Conservation (phyloP, 2,888 invertebrate species). For the Tethea ocularis region DNA sequence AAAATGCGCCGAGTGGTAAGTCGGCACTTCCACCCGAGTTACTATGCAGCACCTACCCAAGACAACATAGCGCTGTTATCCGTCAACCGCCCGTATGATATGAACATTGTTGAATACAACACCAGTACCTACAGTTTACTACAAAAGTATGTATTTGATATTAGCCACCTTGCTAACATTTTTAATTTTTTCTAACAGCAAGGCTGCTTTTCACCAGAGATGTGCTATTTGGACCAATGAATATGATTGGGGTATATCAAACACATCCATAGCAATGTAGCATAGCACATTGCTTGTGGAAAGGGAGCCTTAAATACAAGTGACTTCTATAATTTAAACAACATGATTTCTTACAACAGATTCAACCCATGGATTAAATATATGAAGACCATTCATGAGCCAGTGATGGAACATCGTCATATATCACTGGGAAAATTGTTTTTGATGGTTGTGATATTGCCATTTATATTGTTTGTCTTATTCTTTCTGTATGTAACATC, state of each 20-base stretch:
- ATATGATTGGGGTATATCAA: too few species aligned
- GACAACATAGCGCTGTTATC: conserved; percentile 28
- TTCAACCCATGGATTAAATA: neutral
- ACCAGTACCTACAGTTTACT: conserved; percentile 21
- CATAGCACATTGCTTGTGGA: too few species aligned
- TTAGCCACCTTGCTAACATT: neutral
- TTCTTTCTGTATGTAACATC: conserved; percentile 31
- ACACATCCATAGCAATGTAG: too few species aligned
- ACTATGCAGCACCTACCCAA: conserved; percentile 18
- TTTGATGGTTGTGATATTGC: conserved; percentile 30
- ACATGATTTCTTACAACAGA: neutral
- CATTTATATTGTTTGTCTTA: conserved; percentile 20
- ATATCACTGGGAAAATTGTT: conserved; percentile 26
- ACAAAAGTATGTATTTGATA: conserved; percentile 20
- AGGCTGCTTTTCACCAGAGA: too few species aligned
- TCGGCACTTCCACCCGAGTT: neutral
- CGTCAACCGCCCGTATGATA: conserved; percentile 21
- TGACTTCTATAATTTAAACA: too few species aligned
- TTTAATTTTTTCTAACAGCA: too few species aligned
- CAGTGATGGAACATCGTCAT: neutral
- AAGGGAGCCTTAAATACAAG: too few species aligned
- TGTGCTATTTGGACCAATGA: too few species aligned
- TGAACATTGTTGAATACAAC: conserved; percentile 27
- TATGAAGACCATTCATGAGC: neutral
- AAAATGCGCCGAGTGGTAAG: conserved; percentile 15